Percentiles rank a stretch among this genome's conserved stretches.
phyloP scores from a whole-genome alignment of 2,113 vertebrate species.

The Scalopus aquaticus region DNA sequence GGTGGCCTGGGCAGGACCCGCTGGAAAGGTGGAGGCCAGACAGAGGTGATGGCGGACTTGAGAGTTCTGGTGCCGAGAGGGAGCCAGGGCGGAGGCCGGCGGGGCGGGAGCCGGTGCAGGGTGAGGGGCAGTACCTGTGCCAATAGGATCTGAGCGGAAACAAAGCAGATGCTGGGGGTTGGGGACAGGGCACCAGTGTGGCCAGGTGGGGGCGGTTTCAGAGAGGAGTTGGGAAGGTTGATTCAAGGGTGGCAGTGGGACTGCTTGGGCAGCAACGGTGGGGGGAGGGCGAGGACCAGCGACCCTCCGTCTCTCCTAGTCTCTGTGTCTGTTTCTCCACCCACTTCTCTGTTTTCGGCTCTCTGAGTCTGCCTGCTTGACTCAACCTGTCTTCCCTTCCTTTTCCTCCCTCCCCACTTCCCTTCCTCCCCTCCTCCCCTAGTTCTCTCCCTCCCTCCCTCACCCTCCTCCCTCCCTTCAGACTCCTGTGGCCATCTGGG shows the following conservation, averaged over 20 bases:
- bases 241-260: not conserved
- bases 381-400: not conserved
- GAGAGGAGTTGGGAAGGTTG: not conserved
- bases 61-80: no score
- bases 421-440: no score
- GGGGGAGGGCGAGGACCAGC: not conserved
- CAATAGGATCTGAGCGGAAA: not conserved
- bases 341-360: not conserved
- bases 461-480: not conserved
- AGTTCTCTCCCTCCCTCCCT: no score
- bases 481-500: fast-evolving
- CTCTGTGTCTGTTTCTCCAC: not conserved
- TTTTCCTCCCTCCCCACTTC: fast-evolving
- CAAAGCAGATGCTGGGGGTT: not conserved
- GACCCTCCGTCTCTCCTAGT: not conserved
- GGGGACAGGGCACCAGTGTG: no score
- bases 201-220: not conserved
- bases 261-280: no score
- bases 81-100: not conserved
- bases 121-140: not conserved
- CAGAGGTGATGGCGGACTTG: not conserved
- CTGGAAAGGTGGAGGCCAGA: not conserved
- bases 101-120: no score
- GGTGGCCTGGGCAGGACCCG: not conserved
- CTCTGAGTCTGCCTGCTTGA: not conserved